phyloP scores from a whole-genome alignment of 2,888 invertebrate genomes.

The Cylloceria caligata region DNA sequence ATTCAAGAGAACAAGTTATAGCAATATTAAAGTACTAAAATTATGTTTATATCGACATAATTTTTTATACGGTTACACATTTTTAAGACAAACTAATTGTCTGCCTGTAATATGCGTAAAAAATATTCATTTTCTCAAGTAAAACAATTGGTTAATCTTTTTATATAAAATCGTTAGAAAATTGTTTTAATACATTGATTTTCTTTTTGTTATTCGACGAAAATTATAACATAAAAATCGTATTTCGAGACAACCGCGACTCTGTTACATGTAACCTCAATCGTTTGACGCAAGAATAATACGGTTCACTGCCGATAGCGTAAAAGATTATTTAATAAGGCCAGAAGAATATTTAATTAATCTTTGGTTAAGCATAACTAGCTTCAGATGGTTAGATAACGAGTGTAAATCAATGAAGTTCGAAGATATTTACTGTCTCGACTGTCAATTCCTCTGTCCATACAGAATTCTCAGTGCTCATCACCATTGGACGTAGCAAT shows the following conservation, averaged over 20 bases:
- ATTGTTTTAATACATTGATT: too few species aligned
- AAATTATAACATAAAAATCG: too few species aligned
- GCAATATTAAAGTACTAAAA: not conserved
- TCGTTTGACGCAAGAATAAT: not conserved
- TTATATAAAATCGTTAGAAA: too few species aligned
- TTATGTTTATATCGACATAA: not conserved
- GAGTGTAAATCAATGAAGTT: not conserved
- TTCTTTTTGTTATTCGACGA: too few species aligned
- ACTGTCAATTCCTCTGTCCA: not conserved
- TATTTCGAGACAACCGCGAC: too few species aligned
- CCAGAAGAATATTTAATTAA: not conserved
- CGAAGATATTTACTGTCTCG: not conserved
- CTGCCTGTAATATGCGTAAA: too few species aligned
- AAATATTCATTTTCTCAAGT: too few species aligned
- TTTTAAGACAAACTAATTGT: not conserved
- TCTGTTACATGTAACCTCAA: not conserved
- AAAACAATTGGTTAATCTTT: too few species aligned
- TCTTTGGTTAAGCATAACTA: not conserved
- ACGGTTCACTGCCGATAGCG: not conserved
- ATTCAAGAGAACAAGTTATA: not conserved
- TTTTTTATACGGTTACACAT: not conserved
- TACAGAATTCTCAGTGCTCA: not conserved
- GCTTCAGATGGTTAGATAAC: not conserved
- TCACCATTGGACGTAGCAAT: constrained; percentile 1
- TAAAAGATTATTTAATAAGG: not conserved